Percentiles rank a stretch among this genome's conserved stretches.
Conservation (phyloP, 1,140 invertebrate species). For the Zaprionus davidi region DNA sequence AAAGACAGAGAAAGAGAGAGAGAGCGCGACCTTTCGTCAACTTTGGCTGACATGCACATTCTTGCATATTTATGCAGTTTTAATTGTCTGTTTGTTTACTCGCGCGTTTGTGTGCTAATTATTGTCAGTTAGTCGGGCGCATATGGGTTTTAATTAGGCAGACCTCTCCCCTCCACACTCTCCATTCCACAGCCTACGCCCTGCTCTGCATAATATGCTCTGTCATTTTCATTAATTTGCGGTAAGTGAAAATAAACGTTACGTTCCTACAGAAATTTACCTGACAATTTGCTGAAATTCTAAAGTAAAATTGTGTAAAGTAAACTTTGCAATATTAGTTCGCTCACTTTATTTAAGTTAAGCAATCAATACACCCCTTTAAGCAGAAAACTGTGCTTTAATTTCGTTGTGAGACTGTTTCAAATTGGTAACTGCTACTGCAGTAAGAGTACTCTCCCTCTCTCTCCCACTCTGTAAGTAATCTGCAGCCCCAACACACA, state of each 20-base stretch:
- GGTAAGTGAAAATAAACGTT: slow-evolving; percentile 18
- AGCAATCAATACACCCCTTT: neutral
- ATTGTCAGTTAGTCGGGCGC: slow-evolving; percentile 72
- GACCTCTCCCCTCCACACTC: neutral
- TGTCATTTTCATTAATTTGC: slow-evolving; percentile 9
- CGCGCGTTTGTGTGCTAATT: slow-evolving; percentile 71
- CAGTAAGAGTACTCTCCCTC: neutral
- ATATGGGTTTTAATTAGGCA: slow-evolving; percentile 74
- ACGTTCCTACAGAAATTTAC: neutral
- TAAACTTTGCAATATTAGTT: neutral
- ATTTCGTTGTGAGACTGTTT: neutral
- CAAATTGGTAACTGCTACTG: neutral
- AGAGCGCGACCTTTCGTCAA: slow-evolving; percentile 55
- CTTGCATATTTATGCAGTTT: slow-evolving; percentile 80
- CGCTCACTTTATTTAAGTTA: neutral
- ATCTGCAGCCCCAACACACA: neutral
- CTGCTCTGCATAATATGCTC: neutral
- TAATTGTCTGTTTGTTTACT: slow-evolving; percentile 76
- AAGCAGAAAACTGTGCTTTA: neutral
- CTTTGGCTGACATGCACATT: slow-evolving; percentile 59
- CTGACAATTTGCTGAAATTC: neutral
- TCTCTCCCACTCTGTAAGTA: neutral
- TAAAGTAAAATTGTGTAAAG: neutral
- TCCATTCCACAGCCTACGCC: neutral
- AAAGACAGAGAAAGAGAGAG: neutral